phyloP scores from a whole-genome alignment of 64 coral and sea anemone species.

The Montipora cactus region DNA sequence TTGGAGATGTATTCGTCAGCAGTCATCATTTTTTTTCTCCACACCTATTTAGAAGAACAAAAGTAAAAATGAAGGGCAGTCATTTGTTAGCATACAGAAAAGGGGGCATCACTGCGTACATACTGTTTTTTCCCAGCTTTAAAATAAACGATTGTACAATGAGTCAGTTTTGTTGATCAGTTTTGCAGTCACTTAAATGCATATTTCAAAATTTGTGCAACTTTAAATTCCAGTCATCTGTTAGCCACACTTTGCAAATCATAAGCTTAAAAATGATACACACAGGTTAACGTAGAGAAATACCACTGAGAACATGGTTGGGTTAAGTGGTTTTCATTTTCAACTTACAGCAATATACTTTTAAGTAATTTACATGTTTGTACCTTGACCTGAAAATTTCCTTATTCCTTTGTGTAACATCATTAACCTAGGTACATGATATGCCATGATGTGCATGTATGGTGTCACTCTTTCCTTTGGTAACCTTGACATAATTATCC shows the following conservation, averaged over 20 bases:
- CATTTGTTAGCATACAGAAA: neutral
- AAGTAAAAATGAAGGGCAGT: no score
- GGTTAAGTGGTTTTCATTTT: no score
- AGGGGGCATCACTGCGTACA: neutral
- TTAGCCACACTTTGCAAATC: no score
- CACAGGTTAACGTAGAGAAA: no score
- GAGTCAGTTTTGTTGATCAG: neutral
- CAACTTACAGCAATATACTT: no score
- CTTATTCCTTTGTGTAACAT: slow-evolving; percentile 56
- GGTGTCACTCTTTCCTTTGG: no score
- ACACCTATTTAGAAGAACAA: slow-evolving; percentile 2
- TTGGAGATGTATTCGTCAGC: slow-evolving; percentile 45
- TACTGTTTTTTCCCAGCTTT: neutral
- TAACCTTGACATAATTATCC: no score
- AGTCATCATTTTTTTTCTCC: slow-evolving; percentile 65
- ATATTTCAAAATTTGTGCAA: no score
- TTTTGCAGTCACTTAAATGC: neutral
- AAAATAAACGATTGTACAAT: no score
- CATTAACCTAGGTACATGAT: slow-evolving; percentile 73
- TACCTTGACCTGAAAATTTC: slow-evolving; percentile 76
- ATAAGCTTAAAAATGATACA: no score
- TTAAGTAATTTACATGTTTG: neutral
- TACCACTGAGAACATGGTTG: no score
- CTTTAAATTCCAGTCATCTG: no score
- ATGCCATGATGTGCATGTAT: slow-evolving; percentile 75